These are phyloP conservation scores for Myotis brandtii DNA, from an alignment of 2,113 vertebrate species.

Conservation along the genomic window DNA sequence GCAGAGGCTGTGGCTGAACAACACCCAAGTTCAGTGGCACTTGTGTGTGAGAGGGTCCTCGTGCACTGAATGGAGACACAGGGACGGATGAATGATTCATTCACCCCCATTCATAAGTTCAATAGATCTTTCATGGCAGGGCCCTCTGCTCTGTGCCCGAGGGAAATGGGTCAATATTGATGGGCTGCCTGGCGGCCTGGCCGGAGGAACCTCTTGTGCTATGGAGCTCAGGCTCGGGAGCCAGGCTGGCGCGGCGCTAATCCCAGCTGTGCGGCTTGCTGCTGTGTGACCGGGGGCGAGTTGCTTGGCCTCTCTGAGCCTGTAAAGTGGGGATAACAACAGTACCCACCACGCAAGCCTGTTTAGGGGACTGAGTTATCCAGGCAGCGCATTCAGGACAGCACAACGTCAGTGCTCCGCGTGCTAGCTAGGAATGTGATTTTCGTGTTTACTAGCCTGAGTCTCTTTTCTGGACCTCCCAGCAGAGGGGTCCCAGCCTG, in stretches of 20 bases:
- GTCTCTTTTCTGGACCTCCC: not conserved
- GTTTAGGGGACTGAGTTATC: not conserved
- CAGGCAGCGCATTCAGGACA: accelerated
- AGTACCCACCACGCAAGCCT: not conserved
- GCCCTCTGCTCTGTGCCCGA: not conserved
- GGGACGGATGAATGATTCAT: not conserved
- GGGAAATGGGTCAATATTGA: not conserved
- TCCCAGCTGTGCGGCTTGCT: not conserved
- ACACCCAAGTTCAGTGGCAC: not conserved
- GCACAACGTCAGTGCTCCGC: not conserved
- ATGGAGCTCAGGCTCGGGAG: not conserved
- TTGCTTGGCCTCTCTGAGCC: not conserved
- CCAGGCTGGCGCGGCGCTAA: not conserved
- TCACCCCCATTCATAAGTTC: conserved; percentile 22
- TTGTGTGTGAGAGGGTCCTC: not conserved
- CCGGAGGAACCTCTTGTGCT: not conserved
- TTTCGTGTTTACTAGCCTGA: not conserved
- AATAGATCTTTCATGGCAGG: not conserved
- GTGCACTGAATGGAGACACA: not conserved
- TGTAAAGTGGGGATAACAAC: accelerated
- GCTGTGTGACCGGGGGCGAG: not conserved
- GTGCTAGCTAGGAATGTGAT: not conserved
- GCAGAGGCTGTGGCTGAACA: not conserved
- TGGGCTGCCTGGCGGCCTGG: not conserved
- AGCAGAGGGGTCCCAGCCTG: not conserved